Evolutionary conservation across 2,113 vertebrate genomes (phyloP).

Genomic region (Poicephalus meyeri): DNA sequence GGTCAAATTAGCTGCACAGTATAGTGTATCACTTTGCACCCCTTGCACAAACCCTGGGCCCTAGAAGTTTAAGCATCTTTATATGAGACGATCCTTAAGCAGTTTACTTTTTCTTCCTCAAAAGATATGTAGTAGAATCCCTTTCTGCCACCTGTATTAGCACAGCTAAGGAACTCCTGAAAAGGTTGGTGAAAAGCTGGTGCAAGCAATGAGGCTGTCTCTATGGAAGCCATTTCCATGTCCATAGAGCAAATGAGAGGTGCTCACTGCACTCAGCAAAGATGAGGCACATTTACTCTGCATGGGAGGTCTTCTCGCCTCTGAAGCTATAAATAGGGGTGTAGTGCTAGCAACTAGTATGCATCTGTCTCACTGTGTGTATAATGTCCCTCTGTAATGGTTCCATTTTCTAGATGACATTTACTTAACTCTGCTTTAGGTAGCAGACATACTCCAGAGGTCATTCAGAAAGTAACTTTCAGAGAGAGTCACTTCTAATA

Average conservation of each 20-base stretch:
- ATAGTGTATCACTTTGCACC: not conserved
- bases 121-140: not conserved
- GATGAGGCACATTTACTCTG: not conserved
- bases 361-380: not conserved
- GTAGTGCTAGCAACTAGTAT: not conserved
- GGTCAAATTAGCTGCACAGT: not conserved
- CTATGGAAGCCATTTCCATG: not conserved
- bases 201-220: not conserved
- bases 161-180: not conserved
- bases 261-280: not conserved
- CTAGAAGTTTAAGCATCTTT: fast-evolving
- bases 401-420: not conserved
- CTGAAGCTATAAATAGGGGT: not conserved
- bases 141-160: not conserved
- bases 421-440: not conserved
- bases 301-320: not conserved
- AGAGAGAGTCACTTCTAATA: not conserved
- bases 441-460: not conserved
- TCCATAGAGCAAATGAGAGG: not conserved
- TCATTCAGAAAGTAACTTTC: not conserved
- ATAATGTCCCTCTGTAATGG: not conserved
- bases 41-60: not conserved
- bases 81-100: not conserved
- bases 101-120: not conserved
- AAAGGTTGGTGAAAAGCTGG: not conserved